phyloP scores from a whole-genome alignment of 2,797 vertebrate species.

The Mormyrops boulengeri region DNA sequence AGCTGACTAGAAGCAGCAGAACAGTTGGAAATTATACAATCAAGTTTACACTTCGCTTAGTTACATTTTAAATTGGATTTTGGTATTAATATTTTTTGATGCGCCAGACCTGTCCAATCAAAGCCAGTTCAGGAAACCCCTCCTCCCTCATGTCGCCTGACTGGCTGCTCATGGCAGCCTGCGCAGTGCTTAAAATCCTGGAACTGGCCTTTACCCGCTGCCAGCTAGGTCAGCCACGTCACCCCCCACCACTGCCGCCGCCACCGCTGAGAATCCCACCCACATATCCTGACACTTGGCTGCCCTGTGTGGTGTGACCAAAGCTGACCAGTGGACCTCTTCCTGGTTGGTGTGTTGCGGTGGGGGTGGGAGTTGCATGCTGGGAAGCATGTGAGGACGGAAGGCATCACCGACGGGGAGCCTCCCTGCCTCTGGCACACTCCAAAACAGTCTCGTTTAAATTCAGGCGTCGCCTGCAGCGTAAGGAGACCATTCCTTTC shows the following conservation, averaged over 20 bases:
- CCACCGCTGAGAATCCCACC: background rate
- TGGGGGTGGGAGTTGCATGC: background rate
- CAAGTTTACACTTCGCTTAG: background rate
- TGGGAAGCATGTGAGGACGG: background rate
- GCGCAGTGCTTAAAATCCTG: background rate
- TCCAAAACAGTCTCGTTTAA: background rate
- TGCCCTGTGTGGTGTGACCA: constrained; percentile 1
- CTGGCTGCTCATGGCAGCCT: background rate
- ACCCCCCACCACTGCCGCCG: background rate
- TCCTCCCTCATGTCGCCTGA: background rate
- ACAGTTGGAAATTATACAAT: background rate
- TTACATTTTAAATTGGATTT: background rate
- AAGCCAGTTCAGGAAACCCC: background rate
- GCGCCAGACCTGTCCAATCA: background rate
- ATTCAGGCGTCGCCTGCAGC: background rate
- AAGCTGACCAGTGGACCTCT: background rate
- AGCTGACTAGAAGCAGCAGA: background rate
- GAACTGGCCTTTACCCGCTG: background rate
- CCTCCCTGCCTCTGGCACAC: background rate
- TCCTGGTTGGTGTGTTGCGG: background rate
- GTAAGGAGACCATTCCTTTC: background rate
- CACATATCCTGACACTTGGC: background rate
- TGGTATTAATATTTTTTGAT: background rate
- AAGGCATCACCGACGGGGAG: background rate
- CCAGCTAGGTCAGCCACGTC: background rate